Evolutionary conservation across 1,140 invertebrate genomes (phyloP), one percentile per base, ranked within the genome.

Genomic region (Eriocheir sinensis): DNA sequence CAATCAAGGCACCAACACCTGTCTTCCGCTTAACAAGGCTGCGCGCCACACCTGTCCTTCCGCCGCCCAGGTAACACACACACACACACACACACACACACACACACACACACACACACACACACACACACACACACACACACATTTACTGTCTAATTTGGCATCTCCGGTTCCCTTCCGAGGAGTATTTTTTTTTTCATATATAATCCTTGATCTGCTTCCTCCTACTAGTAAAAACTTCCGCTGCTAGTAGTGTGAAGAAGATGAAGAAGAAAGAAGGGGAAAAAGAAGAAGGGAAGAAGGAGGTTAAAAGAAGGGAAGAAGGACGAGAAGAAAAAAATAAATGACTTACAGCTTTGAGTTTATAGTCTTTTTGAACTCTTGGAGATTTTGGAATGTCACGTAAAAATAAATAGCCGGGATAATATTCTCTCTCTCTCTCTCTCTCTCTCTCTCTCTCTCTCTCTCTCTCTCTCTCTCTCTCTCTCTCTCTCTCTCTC

Each of bases 271-370:
- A 32, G 30, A 34, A 27, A 53, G 53, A 53, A 38, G 48, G 30
- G 40, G 30, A n/a, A 21, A 32, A 21, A 34, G 32, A 32, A 72
- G 53, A 34, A 53, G 36, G 89, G 36, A 53, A 72, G 53, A 34
- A 36, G 80, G 48, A 72, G 89, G 38, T 30, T 34, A 60, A 91
- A 60, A 91, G 89, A 91, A 60, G 38, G 89, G 27, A 60, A 72
- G 89, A 91, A 36, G 38, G 89, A 72, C 27, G 53, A 34, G 34
- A 34, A 91, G 21, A 72, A 72, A 34, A 27, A 34, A 53, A 72
- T 48, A n/a, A n/a, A n/a, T n/a, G n/a, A n/a, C n/a, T n/a, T n/a
- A n/a, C n/a, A n/a, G n/a, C n/a, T n/a, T n/a, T n/a, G n/a, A n/a
- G n/a, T n/a, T n/a, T n/a, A n/a, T n/a, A n/a, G n/a, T n/a, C n/a